phyloP scores from a whole-genome alignment of 2,888 invertebrate species.

The Eristalis intricaria region DNA sequence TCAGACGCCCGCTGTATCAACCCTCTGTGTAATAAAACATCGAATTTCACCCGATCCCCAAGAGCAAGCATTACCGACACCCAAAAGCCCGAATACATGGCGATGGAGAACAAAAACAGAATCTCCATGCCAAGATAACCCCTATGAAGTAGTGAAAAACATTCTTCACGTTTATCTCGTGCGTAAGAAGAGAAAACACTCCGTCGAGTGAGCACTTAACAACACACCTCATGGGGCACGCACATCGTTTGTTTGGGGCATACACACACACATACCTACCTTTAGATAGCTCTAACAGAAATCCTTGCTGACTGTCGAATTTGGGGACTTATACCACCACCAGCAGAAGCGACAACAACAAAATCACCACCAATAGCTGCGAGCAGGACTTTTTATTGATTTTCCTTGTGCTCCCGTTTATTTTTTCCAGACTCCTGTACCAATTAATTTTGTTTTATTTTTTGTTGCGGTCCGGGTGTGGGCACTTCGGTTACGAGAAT shows the following conservation, averaged over 20 bases:
- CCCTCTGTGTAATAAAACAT: neutral
- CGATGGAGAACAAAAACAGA: neutral
- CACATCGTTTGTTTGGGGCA: slow-evolving; percentile 3
- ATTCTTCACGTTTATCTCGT: neutral
- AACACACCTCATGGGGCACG: slow-evolving; percentile 4
- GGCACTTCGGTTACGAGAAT: neutral
- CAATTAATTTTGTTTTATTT: slow-evolving; percentile 1
- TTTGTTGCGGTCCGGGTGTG: neutral
- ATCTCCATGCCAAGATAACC: neutral
- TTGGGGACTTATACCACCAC: slow-evolving; percentile 41
- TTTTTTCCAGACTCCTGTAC: slow-evolving; percentile 18
- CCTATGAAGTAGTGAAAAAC: neutral
- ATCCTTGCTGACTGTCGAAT: slow-evolving; percentile 19
- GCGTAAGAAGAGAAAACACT: neutral
- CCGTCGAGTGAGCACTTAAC: slow-evolving; percentile 9
- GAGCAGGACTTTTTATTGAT: slow-evolving; percentile 61
- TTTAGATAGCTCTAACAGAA: slow-evolving; percentile 4
- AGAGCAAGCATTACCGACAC: neutral
- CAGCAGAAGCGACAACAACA: slow-evolving; percentile 48
- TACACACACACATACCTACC: slow-evolving; percentile 64
- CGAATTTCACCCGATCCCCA: neutral
- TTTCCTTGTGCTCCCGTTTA: slow-evolving; percentile 49
- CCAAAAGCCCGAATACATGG: neutral
- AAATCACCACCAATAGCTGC: slow-evolving; percentile 22
- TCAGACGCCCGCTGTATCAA: neutral